Conservation (phyloP, 2,888 invertebrate species). For the Napeogenes inachia region DNA sequence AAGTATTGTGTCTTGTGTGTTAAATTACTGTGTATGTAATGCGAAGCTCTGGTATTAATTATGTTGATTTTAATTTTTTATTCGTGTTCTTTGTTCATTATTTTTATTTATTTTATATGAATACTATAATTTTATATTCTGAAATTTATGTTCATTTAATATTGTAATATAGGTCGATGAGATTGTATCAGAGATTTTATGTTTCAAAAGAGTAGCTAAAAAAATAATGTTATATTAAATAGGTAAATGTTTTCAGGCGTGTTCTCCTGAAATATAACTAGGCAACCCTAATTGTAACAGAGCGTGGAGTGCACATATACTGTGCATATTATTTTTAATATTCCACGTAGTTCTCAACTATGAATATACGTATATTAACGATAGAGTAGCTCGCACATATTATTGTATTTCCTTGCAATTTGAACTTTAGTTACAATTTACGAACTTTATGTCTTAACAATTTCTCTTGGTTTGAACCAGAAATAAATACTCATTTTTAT, state of each 20-base stretch:
- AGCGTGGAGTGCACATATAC: slow-evolving; percentile 3
- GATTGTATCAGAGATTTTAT: too few species aligned
- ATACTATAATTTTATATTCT: too few species aligned
- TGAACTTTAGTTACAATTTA: slow-evolving; percentile 10
- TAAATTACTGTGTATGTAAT: not conserved
- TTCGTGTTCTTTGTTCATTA: not conserved
- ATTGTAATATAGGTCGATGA: too few species aligned
- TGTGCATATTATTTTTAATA: slow-evolving; percentile 13
- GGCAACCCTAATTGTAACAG: slow-evolving; percentile 12
- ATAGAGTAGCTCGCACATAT: slow-evolving; percentile 10
- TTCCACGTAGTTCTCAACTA: slow-evolving; percentile 14
- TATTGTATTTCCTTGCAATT: slow-evolving; percentile 8
- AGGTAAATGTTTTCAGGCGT: too few species aligned
- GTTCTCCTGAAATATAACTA: not conserved
- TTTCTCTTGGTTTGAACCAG: not conserved
- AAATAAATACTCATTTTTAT: too few species aligned
- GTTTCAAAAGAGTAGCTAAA: too few species aligned
- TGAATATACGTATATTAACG: slow-evolving; percentile 14
- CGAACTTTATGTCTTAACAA: not conserved
- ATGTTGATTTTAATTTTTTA: not conserved
- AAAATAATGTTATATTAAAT: too few species aligned
- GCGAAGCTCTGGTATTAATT: not conserved
- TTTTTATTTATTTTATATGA: not conserved
- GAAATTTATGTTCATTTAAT: too few species aligned
- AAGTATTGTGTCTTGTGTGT: not conserved